These are phyloP conservation scores for Creontiades dilutus DNA, from an alignment of 2,888 invertebrate genomes.

Conservation along the genomic window DNA sequence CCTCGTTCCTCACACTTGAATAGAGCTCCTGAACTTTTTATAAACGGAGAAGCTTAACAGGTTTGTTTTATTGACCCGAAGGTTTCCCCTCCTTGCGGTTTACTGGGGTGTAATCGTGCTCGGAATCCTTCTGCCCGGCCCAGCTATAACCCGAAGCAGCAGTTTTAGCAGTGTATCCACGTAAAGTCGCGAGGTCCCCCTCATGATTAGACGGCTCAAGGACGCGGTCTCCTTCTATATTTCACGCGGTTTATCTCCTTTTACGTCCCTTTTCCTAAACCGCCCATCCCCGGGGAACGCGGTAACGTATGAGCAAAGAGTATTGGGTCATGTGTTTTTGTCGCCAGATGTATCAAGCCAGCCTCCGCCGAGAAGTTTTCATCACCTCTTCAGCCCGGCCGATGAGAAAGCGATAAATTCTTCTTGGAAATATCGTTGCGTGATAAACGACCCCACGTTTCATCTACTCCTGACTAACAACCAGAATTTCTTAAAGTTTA, in stretches of 20 bases:
- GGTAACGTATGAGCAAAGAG: background rate
- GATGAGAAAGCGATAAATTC: too few relatives aligned
- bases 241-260: background rate
- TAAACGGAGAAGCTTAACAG: background rate
- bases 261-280: background rate
- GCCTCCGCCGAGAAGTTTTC: background rate
- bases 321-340: background rate
- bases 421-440: too few relatives aligned
- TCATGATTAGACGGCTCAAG: conserved; percentile 18
- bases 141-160: background rate
- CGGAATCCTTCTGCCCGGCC: background rate
- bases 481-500: too few relatives aligned
- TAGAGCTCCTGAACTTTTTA: background rate
- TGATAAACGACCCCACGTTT: too few relatives aligned
- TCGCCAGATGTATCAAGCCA: background rate
- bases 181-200: background rate
- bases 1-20: background rate
- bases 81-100: background rate
- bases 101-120: conserved; percentile 22
- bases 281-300: background rate
- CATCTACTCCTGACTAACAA: too few relatives aligned
- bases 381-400: background rate
- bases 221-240: conserved; percentile 14
- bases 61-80: conserved; percentile 25
- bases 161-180: conserved; percentile 28